These are phyloP conservation scores for Heliangelus exortis DNA, from an alignment of 2,797 vertebrate species.

Conservation along the genomic window DNA sequence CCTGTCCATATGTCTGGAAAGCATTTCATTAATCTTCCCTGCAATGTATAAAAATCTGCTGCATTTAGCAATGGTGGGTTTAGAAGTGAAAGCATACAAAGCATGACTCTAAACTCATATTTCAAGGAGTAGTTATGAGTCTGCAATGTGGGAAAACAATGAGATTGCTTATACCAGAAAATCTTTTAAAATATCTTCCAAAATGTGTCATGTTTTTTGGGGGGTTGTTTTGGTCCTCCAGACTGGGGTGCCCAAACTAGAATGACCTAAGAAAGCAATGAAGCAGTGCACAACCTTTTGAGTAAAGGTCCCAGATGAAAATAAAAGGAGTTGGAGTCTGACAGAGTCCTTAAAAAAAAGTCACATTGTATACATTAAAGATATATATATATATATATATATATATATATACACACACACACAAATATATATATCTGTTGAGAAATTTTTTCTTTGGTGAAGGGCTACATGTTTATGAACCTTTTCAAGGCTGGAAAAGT, in stretches of 20 bases:
- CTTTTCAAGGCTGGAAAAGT: neutral
- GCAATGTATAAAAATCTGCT: neutral
- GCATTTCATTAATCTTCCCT: neutral
- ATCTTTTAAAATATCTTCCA: neutral
- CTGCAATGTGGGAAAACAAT: neutral
- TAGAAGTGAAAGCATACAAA: neutral
- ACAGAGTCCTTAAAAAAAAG: neutral
- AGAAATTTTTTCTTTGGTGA: neutral
- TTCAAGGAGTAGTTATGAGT: neutral
- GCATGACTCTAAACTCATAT: neutral
- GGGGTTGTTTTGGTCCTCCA: neutral
- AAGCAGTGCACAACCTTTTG: neutral
- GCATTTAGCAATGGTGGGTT: neutral
- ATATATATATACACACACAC: too few species aligned
- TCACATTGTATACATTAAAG: neutral
- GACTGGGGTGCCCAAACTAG: neutral
- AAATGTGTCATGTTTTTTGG: neutral
- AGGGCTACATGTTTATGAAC: neutral
- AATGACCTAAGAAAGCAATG: neutral
- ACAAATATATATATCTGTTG: neutral
- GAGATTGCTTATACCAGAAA: neutral
- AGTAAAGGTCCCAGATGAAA: neutral
- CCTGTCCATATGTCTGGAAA: neutral
- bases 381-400: too few species aligned
- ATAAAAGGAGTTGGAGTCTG: neutral